Conservation (phyloP, 23 tunicate species). For the Trididemnum nubilum region DNA sequence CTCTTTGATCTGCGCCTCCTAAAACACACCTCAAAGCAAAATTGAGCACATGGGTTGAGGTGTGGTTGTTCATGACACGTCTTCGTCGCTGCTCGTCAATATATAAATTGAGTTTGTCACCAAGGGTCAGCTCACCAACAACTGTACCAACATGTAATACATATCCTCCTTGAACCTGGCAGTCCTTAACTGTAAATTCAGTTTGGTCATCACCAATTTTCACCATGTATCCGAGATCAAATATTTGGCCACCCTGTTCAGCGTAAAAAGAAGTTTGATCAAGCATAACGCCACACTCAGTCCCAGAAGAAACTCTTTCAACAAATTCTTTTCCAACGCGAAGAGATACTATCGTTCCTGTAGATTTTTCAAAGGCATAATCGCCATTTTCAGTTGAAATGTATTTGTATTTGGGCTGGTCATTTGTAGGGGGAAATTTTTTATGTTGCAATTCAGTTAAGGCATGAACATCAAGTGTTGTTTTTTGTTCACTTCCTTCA, state of each 20-base stretch:
- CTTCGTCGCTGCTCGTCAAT: slow-evolving; percentile 78
- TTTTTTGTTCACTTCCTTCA: slow-evolving; percentile 37
- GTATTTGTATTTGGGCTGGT: slow-evolving; percentile 67
- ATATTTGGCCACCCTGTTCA: slow-evolving; percentile 98
- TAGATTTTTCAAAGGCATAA: slow-evolving; percentile 46
- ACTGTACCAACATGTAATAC: slow-evolving; percentile 95
- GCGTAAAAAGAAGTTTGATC: slow-evolving; percentile 91
- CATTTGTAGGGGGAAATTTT: slow-evolving; percentile 85
- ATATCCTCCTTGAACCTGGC: slow-evolving; percentile 97
- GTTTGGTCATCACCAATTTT: slow-evolving; percentile 59
- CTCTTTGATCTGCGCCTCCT: slow-evolving; percentile 95
- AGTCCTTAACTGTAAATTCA: slow-evolving; percentile 84
- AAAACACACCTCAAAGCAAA: slow-evolving; percentile 84
- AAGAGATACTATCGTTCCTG: slow-evolving; percentile 44
- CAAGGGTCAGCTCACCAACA: slow-evolving; percentile 71
- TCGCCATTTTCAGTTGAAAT: slow-evolving; percentile 42
- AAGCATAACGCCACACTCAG: slow-evolving; percentile 76
- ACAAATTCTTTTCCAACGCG: slow-evolving; percentile 76
- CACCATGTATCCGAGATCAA: slow-evolving; percentile 78
- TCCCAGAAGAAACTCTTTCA: slow-evolving; percentile 45
- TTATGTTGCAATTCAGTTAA: slow-evolving; percentile 75
- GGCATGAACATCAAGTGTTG: slow-evolving; percentile 89
- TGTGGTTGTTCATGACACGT: slow-evolving; percentile 85
- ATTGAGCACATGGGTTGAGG: slow-evolving; percentile 89
- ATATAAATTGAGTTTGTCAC: slow-evolving; percentile 57